These are phyloP conservation scores for Synodontis membranacea DNA, from an alignment of 2,113 vertebrate species.

Conservation along the genomic window DNA sequence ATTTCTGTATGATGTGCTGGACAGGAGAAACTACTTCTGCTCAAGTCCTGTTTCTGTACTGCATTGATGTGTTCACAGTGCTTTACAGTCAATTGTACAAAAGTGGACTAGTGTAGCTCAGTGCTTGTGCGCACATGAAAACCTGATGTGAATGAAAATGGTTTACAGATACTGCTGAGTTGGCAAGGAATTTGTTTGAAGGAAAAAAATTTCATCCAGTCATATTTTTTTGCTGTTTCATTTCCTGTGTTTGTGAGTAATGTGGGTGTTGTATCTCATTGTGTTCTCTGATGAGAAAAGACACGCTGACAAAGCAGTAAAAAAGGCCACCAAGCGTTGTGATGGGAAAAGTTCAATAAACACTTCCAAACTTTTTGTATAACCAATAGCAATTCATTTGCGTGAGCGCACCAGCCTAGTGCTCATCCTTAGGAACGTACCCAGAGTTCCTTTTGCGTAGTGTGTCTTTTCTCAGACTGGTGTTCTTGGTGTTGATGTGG, in stretches of 20 bases:
- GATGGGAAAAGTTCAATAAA: not conserved
- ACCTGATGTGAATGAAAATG: not conserved
- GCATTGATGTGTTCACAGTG: not conserved
- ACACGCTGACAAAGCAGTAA: conserved; percentile 48
- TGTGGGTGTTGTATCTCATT: conserved; percentile 63
- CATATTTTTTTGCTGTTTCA: conserved; percentile 58
- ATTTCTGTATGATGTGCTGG: not conserved
- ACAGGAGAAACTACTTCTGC: not conserved
- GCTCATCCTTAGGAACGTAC: not conserved
- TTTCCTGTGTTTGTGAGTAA: conserved; percentile 63
- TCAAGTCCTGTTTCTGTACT: not conserved
- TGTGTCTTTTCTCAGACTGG: conserved; percentile 69
- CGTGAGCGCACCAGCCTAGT: not conserved
- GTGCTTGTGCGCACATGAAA: conserved; percentile 14
- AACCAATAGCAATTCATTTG: not conserved
- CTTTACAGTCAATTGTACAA: not conserved
- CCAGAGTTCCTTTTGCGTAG: conserved; percentile 18
- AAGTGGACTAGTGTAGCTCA: not conserved
- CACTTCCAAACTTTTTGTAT: not conserved
- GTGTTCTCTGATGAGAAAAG: conserved; percentile 69
- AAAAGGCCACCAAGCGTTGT: not conserved
- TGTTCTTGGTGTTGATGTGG: conserved; percentile 54
- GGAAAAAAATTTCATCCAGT: conserved; percentile 25
- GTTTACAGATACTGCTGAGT: conserved; percentile 12
- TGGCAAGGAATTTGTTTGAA: conserved; percentile 22